Percentiles rank a stretch among this genome's conserved stretches.
Evolutionary conservation across 2,888 invertebrate species (phyloP).

Genomic region (Abrostola triplasia): DNA sequence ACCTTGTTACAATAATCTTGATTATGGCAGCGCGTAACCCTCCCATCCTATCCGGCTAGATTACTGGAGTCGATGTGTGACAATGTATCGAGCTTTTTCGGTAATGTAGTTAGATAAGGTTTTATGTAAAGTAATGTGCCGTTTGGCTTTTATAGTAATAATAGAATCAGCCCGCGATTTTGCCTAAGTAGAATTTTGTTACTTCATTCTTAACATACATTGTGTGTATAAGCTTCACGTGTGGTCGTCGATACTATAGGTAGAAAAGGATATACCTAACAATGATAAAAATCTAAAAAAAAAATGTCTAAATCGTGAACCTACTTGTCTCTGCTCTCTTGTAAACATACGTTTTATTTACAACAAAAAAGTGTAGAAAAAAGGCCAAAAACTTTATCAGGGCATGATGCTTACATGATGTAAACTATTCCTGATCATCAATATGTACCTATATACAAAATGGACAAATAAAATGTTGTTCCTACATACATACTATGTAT

Average conservation of each 20-base stretch:
- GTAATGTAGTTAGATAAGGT: slow-evolving; percentile 13
- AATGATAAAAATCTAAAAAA: too few species aligned
- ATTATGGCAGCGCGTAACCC: slow-evolving; percentile 39
- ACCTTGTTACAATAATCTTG: slow-evolving; percentile 53
- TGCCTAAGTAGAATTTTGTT: not conserved
- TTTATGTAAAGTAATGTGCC: not conserved
- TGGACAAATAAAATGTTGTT: too few species aligned
- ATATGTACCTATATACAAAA: too few species aligned
- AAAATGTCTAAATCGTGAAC: too few species aligned
- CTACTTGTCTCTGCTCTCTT: too few species aligned
- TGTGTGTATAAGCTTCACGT: not conserved
- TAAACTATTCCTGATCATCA: too few species aligned
- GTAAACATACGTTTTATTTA: too few species aligned
- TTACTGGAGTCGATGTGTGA: slow-evolving; percentile 14
- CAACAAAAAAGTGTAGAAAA: too few species aligned
- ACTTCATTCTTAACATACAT: not conserved
- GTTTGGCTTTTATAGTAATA: too few species aligned
- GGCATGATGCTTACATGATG: too few species aligned
- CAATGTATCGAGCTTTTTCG: slow-evolving; percentile 11
- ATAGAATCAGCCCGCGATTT: too few species aligned
- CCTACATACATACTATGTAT: not conserved
- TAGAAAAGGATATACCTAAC: not conserved
- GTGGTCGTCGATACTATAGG: not conserved
- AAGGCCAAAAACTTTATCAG: too few species aligned
- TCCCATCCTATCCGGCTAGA: slow-evolving; percentile 15